Percentiles rank a stretch among this genome's conserved stretches.
Evolutionary conservation across 1,140 invertebrate species (phyloP).

Genomic region (Cherax quadricarinatus): DNA sequence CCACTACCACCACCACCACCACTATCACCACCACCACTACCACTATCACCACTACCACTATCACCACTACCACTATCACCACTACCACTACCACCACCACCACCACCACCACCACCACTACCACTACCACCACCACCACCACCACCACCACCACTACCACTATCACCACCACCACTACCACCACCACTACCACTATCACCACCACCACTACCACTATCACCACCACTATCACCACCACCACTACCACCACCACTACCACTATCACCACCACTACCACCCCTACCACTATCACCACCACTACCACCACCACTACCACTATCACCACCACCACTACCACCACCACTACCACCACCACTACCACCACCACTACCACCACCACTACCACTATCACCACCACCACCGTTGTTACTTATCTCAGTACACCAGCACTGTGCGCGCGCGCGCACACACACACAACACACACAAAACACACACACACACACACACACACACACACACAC

Average conservation of each 20-base stretch:
- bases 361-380: not conserved
- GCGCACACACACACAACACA: not conserved
- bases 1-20: too few species aligned
- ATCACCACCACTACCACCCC: not conserved
- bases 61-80: not conserved
- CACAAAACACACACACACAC: not conserved
- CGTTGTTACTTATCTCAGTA: not conserved
- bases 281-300: not conserved
- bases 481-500: not conserved
- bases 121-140: not conserved
- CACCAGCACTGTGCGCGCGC: too few species aligned
- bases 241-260: not conserved
- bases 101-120: not conserved
- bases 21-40: too few species aligned
- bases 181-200: not conserved
- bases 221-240: conserved; percentile 2
- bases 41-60: too few species aligned
- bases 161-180: too few species aligned
- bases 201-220: not conserved
- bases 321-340: not conserved
- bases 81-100: not conserved
- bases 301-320: conserved; percentile 17
- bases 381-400: not conserved
- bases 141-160: not conserved
- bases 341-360: not conserved